Evolutionary conservation across 1,140 invertebrate genomes (phyloP).

Genomic region (Proctacanthus coquilletti): DNA sequence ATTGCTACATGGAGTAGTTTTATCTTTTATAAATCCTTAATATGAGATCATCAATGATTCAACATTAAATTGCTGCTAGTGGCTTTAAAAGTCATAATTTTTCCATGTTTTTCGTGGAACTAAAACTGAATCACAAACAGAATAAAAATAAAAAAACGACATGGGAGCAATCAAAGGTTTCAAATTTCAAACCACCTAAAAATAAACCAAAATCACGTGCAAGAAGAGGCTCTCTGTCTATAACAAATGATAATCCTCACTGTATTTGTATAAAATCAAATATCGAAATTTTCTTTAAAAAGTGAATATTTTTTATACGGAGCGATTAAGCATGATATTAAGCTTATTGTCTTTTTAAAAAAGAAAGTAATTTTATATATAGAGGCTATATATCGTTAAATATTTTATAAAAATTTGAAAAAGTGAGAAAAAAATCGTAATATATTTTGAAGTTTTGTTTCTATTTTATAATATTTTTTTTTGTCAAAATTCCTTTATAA

Average conservation of each 20-base stretch:
- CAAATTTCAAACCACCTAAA: background rate
- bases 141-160: background rate
- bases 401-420: background rate
- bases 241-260: background rate
- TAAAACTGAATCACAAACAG: no score
- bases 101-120: no score
- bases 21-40: no score
- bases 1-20: no score
- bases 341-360: background rate
- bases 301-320: background rate
- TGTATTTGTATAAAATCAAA: background rate
- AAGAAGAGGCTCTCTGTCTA: background rate
- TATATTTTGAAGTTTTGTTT: background rate
- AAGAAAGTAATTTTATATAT: background rate
- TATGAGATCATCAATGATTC: no score
- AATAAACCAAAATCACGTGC: background rate
- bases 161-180: background rate
- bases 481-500: background rate
- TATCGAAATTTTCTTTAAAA: background rate
- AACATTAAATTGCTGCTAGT: no score
- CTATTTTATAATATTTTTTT: slow-evolving; percentile 1
- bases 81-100: no score
- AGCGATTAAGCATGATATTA: background rate
- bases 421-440: background rate
- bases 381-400: slow-evolving; percentile 1